Evolutionary conservation across 2,113 vertebrate genomes (phyloP).

Genomic region (Cyphomyrus discorhynchus): DNA sequence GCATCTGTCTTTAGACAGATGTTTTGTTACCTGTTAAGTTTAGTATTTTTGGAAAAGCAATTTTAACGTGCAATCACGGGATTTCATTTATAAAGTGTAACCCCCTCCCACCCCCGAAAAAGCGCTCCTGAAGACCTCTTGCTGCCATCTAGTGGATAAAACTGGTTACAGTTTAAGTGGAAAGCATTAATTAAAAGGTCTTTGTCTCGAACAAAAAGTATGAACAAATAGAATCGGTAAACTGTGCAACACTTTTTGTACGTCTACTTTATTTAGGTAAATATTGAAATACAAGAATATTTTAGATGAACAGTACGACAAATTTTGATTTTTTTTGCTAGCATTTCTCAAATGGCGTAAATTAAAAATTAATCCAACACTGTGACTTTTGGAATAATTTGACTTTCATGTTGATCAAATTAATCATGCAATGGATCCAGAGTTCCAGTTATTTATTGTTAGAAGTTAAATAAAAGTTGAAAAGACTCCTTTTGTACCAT

Average conservation of each 20-base stretch:
- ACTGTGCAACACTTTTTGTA: neutral
- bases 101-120: neutral
- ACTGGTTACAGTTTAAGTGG: neutral
- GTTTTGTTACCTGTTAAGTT: neutral
- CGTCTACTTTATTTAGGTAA: neutral
- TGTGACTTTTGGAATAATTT: neutral
- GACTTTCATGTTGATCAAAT: neutral
- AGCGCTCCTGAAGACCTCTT: neutral
- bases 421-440: neutral
- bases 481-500: neutral
- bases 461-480: slow-evolving; percentile 1
- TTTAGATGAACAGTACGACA: neutral
- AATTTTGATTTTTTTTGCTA: neutral
- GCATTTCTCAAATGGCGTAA: neutral
- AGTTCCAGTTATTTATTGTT: neutral
- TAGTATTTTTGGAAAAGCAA: neutral
- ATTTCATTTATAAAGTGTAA: neutral
- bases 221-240: neutral
- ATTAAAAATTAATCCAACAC: neutral
- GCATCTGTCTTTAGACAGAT: neutral
- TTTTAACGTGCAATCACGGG: neutral
- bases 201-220: neutral
- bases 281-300: neutral
- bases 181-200: neutral
- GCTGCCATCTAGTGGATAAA: neutral